These are phyloP conservation scores for Percopsis transmontana DNA, from an alignment of 2,113 vertebrate species.

Conservation along the genomic window DNA sequence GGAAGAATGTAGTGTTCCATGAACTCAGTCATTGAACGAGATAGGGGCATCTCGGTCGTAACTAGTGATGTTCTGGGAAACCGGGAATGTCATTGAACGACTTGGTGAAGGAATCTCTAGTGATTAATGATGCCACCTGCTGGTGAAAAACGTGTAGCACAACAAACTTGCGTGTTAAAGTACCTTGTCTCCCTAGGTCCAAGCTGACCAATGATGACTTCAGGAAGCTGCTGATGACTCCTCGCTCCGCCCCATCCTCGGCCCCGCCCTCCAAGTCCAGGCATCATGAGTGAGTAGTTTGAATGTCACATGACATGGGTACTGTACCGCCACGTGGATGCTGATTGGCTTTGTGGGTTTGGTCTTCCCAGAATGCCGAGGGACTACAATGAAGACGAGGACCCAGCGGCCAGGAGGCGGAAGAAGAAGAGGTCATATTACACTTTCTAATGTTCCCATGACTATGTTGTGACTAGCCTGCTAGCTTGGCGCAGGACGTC, in stretches of 20 bases:
- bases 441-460: too few relatives aligned
- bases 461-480: neutral
- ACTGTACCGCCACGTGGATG: neutral
- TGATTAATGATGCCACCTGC: too few relatives aligned
- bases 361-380: slow-evolving; percentile 89
- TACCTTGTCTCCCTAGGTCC: slow-evolving; percentile 76
- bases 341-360: neutral
- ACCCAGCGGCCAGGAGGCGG: slow-evolving; percentile 93
- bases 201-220: slow-evolving; percentile 99
- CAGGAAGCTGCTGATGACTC: slow-evolving; percentile 96
- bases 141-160: too few relatives aligned
- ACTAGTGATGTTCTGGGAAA: too few relatives aligned
- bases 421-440: slow-evolving; percentile 94
- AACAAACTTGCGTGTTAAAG: too few relatives aligned
- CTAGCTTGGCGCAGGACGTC: too few relatives aligned
- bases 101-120: too few relatives aligned
- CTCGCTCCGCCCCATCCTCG: slow-evolving; percentile 87
- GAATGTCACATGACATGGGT: neutral
- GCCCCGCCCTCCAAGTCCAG: slow-evolving; percentile 95
- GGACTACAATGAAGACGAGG: slow-evolving; percentile 98
- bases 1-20: too few relatives aligned
- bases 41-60: too few relatives aligned
- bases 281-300: slow-evolving; percentile 91
- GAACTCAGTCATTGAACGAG: too few relatives aligned
- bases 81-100: too few relatives aligned